Evolutionary conservation across 2,797 vertebrate species (phyloP).

Genomic region (Molossus alvarezi): DNA sequence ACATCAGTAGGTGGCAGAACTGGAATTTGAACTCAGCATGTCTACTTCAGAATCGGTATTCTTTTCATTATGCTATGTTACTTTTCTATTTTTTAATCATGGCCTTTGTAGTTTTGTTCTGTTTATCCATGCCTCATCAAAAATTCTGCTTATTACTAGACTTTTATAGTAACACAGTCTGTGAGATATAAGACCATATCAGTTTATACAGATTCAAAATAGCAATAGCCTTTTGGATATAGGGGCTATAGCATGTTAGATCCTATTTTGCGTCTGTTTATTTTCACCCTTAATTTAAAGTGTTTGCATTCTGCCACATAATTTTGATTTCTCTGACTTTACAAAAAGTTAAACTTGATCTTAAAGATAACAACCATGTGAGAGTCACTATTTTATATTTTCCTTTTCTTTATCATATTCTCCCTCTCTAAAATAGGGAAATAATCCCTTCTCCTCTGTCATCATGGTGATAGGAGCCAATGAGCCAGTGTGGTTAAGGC

Average conservation of each 20-base stretch:
- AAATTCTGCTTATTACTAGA: conserved; percentile 25
- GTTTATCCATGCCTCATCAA: conserved; percentile 15
- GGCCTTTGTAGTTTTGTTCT: conserved; percentile 45
- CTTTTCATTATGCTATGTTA: conserved; percentile 65
- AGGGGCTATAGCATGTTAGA: neutral
- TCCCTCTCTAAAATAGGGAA: neutral
- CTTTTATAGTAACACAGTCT: conserved; percentile 24
- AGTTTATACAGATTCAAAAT: neutral
- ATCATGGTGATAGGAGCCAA: neutral
- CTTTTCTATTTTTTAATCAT: conserved; percentile 49
- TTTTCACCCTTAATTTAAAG: conserved; percentile 48
- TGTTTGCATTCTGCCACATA: conserved; percentile 35
- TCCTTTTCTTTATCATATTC: neutral
- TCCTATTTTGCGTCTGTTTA: neutral
- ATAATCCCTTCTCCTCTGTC: neutral
- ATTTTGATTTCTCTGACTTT: conserved; percentile 49
- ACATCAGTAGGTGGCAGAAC: conserved; percentile 60
- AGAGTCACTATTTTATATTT: neutral
- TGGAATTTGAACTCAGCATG: conserved; percentile 70
- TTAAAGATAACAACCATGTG: neutral
- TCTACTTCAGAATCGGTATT: conserved; percentile 70
- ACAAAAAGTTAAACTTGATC: conserved; percentile 32
- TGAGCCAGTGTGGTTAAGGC: neutral
- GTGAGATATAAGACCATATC: neutral
- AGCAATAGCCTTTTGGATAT: neutral